phyloP scores from a whole-genome alignment of 2,797 vertebrate species.

The Propithecus perrieri region DNA sequence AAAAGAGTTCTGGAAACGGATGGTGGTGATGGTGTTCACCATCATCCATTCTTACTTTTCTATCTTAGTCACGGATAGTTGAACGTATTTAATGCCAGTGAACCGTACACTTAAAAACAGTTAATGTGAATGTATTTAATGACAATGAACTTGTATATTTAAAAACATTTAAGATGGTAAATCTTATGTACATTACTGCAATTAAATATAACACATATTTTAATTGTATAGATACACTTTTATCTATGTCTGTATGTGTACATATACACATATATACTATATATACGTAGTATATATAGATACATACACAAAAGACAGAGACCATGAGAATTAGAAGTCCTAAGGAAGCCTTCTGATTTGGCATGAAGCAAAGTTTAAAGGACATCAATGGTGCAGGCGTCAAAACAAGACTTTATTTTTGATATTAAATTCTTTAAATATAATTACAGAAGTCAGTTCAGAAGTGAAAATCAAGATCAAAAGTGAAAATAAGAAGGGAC shows the following conservation, averaged over 20 bases:
- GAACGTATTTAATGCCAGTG: not conserved
- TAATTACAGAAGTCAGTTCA: constrained; percentile 10
- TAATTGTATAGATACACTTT: not conserved
- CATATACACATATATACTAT: too few species aligned
- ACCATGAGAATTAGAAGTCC: not conserved
- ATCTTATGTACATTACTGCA: not conserved
- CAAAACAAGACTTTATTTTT: not conserved
- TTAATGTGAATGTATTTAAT: too few species aligned
- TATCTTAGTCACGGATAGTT: not conserved
- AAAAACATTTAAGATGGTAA: not conserved
- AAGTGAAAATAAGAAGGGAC: constrained; percentile 48
- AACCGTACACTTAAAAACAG: not conserved
- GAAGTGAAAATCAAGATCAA: not conserved
- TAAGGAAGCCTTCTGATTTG: not conserved
- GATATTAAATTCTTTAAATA: not conserved
- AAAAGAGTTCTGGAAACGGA: not conserved
- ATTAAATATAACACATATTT: not conserved
- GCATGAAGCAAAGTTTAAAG: not conserved
- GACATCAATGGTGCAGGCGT: not conserved
- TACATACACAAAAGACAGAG: not conserved
- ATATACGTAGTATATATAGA: not conserved
- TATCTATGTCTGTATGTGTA: not conserved
- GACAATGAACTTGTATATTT: not conserved
- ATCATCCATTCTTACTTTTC: not conserved
- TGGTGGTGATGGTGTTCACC: not conserved